A percentile compares a stretch with the other conserved stretches of the same genome.
Evolutionary conservation across 1,140 invertebrate genomes (phyloP).

Genomic region (Apis cerana): DNA sequence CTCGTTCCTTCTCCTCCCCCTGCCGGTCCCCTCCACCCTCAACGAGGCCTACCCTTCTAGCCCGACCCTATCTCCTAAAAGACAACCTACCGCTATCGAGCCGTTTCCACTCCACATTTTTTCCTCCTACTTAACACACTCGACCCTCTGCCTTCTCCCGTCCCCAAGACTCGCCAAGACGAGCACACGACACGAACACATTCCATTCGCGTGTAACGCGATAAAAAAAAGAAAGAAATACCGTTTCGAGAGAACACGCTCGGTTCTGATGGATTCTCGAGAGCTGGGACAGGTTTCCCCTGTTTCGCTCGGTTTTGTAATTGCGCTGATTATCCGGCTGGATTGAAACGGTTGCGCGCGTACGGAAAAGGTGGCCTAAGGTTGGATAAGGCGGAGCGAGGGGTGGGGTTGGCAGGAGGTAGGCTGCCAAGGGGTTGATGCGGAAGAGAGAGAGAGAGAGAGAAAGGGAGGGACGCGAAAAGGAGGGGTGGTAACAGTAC

Average conservation of each 20-base stretch:
- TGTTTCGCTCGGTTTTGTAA: neutral
- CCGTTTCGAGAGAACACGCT: too few species aligned
- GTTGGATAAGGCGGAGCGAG: slow-evolving; percentile 33
- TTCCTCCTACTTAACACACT: slow-evolving; percentile 8
- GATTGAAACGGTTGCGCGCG: slow-evolving; percentile 20
- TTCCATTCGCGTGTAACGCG: too few species aligned
- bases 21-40: slow-evolving; percentile 57
- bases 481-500: slow-evolving; percentile 62
- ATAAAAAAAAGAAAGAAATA: too few species aligned
- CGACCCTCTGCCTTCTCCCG: neutral
- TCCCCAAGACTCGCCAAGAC: neutral
- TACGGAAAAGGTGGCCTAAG: slow-evolving; percentile 12
- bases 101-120: slow-evolving; percentile 35
- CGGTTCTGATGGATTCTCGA: neutral
- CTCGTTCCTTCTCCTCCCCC: slow-evolving; percentile 51
- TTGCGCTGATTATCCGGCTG: slow-evolving; percentile 32
- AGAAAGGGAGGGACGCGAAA: neutral
- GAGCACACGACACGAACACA: too few species aligned
- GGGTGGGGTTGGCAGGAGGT: slow-evolving; percentile 23
- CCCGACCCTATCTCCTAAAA: slow-evolving; percentile 50
- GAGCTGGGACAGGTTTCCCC: neutral
- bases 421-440: slow-evolving; percentile 22
- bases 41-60: slow-evolving; percentile 62
- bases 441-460: neutral
- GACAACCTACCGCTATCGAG: slow-evolving; percentile 16